A percentile compares a stretch with the other conserved stretches of the same genome.
These are phyloP conservation scores for Danio choprae DNA, from an alignment of 2,797 vertebrate species.

Conservation along the genomic window DNA sequence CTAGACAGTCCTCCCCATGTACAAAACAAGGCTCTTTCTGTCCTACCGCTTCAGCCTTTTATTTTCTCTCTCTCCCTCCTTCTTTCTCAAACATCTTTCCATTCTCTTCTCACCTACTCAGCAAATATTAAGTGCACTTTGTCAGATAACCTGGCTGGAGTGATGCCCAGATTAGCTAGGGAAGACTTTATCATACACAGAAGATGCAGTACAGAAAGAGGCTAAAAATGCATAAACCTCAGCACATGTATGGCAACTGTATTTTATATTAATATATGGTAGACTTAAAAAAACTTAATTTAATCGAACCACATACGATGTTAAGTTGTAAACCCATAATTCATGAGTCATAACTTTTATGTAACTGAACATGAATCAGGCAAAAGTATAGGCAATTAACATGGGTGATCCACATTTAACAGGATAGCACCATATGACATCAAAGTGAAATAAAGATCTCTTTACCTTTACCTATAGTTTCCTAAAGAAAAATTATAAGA, in stretches of 20 bases:
- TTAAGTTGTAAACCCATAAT: too few species aligned
- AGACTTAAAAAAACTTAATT: too few species aligned
- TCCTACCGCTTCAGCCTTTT: not conserved
- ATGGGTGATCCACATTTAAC: too few species aligned
- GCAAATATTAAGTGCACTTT: conserved; percentile 21
- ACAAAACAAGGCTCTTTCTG: conserved; percentile 4
- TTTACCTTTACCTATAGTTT: too few species aligned
- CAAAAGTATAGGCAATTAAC: too few species aligned
- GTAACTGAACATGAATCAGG: too few species aligned
- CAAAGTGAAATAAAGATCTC: too few species aligned
- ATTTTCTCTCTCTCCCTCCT: not conserved
- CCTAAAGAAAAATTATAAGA: too few species aligned
- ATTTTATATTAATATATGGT: not conserved
- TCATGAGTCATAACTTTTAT: too few species aligned
- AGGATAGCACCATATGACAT: too few species aligned
- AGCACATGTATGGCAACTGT: not conserved
- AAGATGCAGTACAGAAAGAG: not conserved
- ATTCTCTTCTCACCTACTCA: not conserved
- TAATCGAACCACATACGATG: too few species aligned
- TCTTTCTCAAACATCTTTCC: not conserved
- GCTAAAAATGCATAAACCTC: not conserved
- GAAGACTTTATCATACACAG: not conserved
- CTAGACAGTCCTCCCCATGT: conserved; percentile 9
- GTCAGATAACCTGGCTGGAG: conserved; percentile 22
- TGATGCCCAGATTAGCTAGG: conserved; percentile 1